Evolutionary conservation across 2,113 vertebrate genomes (phyloP).

Genomic region (Mastomys natalensis): DNA sequence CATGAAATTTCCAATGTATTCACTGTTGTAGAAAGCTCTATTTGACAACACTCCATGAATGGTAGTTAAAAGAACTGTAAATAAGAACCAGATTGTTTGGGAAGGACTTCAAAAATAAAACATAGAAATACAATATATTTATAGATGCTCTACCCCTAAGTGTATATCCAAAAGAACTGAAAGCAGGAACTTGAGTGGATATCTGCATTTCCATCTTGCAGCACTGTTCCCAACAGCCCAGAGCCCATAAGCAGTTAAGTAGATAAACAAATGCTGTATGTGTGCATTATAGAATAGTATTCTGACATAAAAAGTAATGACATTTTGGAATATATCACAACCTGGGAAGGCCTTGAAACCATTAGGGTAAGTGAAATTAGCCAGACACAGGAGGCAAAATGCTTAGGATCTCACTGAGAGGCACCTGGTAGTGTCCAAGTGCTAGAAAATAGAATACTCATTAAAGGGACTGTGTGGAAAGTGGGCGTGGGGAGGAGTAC

Average conservation of each 20-base stretch:
- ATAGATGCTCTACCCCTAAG: neutral
- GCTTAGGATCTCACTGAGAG: neutral
- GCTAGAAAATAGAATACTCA: neutral
- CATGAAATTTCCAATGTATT: neutral
- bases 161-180: neutral
- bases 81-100: neutral
- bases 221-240: neutral
- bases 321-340: neutral
- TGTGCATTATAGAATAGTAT: neutral
- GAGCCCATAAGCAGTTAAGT: neutral
- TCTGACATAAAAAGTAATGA: neutral
- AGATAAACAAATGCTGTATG: neutral
- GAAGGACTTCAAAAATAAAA: constrained; percentile 6
- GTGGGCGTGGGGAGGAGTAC: neutral
- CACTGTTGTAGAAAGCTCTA: constrained; percentile 11
- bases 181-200: neutral
- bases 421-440: neutral
- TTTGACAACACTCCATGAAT: neutral
- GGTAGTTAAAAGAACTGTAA: neutral
- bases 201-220: neutral
- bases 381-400: neutral
- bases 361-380: neutral
- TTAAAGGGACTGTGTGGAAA: no score
- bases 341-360: neutral
- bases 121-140: neutral